Base-by-base conservation (phyloP, 1,140 invertebrate genomes). In the Polyergus mexicanus region DNA sequence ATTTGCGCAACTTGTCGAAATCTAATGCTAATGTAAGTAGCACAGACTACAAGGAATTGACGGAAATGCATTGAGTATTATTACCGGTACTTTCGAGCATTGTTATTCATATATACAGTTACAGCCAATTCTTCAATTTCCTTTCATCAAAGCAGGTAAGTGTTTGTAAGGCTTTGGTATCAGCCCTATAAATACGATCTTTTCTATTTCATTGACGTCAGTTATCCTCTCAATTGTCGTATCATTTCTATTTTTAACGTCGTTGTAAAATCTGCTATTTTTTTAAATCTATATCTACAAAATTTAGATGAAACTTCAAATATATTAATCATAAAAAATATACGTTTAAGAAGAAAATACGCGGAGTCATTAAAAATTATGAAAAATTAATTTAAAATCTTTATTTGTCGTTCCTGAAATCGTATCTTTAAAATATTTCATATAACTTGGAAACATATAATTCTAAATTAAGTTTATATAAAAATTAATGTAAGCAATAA, bases 41-140 rank as follows among this genome's bases (percentile, higher is more conserved):
- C 35, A 72, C 54, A 35, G n/a, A 38, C 1, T 28, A 19, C 13
- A 60, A 47, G 38, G 8, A 62, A 56, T 72, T 72, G 68, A 28
- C 68, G 78, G 78, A 83, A 83, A 47, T 74, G 68, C 68, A 83
- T 74, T 83, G 76, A 78, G 66, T 10, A 54, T 51, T 22, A 44
- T 28, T 47, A 41, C 47, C 35, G 16, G 16, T 72, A 60, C 60
- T 83, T 44, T 83, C 13, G 38, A 72, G 72, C 68, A 60, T 83
- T 83, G 78, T 83, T 74, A 83, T 83, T 83, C 78, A 74, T 74
- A 47, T 13, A n/a, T 35, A 81, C 38, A 25, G 68, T 83, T 83
- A 60, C 11, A 0, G 35, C 38, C 38, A 25, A 72, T 81, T 72
- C 38, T 60, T 8, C 44, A n/a, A 83, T 83, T 72, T 72, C 68